Evolutionary conservation across 2,888 invertebrate genomes (phyloP).

Genomic region (Sesia apiformis): DNA sequence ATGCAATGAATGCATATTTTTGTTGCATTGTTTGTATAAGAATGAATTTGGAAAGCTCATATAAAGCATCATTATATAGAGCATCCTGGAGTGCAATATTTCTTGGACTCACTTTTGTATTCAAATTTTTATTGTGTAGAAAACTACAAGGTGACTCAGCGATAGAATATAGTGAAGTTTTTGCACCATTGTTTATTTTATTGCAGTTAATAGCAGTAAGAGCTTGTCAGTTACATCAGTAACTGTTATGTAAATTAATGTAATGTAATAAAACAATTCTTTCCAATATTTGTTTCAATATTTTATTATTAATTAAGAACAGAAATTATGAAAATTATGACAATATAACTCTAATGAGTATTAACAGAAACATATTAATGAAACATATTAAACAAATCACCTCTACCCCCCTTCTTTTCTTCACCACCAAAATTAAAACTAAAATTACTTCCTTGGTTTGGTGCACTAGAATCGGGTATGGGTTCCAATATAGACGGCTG

Average conservation of each 20-base stretch:
- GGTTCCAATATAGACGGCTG: conserved; percentile 17
- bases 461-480: conserved; percentile 24
- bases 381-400: conserved; percentile 57
- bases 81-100: conserved; percentile 90
- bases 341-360: conserved; percentile 3
- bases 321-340: conserved; percentile 5
- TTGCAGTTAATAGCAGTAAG: conserved; percentile 92
- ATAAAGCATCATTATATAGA: conserved; percentile 85
- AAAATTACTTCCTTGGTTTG: conserved; percentile 32
- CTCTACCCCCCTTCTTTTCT: conserved; percentile 43
- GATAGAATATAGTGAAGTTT: conserved; percentile 92
- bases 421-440: conserved; percentile 53
- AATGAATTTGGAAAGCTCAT: conserved; percentile 86
- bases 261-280: conserved; percentile 8
- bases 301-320: conserved; percentile 1
- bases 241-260: conserved; percentile 6
- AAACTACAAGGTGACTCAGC: conserved; percentile 87
- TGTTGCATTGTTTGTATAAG: conserved; percentile 95
- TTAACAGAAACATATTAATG: conserved; percentile 7
- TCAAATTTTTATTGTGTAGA: conserved; percentile 92
- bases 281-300: conserved; percentile 6
- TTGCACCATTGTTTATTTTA: conserved; percentile 92
- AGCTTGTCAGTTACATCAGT: conserved; percentile 89
- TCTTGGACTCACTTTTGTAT: conserved; percentile 88
- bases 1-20: conserved; percentile 95